phyloP scores from a whole-genome alignment of 2,113 vertebrate species.

The Petrocephalus zakoni region DNA sequence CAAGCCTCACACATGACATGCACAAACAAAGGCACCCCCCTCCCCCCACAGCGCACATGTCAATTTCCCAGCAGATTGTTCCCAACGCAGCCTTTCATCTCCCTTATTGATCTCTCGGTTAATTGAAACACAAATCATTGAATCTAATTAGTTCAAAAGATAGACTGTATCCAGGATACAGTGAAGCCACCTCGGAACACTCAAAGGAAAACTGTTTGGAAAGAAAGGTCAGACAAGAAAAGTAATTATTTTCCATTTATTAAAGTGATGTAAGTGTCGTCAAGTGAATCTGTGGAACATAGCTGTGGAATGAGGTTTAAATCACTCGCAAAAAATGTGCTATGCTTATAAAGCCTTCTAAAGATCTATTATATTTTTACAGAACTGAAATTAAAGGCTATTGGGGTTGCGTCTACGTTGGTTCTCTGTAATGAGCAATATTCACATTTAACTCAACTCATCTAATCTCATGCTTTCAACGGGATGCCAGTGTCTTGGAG shows the following conservation, averaged over 20 bases:
- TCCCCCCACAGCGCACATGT: constrained; percentile 31
- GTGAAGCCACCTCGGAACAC: constrained; percentile 22
- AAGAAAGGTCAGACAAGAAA: constrained; percentile 19
- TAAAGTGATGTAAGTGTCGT: constrained; percentile 42
- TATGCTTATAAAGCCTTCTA: not conserved
- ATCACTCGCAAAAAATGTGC: not conserved
- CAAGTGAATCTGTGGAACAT: constrained; percentile 26
- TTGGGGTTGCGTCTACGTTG: not conserved
- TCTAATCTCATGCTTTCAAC: not conserved
- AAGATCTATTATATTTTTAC: not conserved
- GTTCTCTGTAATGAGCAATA: not conserved
- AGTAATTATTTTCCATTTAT: constrained; percentile 24
- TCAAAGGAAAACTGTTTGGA: constrained; percentile 15
- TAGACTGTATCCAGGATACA: constrained; percentile 25
- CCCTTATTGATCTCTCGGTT: constrained; percentile 26
- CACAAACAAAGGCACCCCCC: no score
- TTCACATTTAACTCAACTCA: not conserved
- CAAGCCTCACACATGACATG: constrained; percentile 34
- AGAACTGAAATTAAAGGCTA: not conserved
- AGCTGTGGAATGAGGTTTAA: not conserved
- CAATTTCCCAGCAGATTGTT: constrained; percentile 14
- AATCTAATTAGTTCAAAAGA: constrained; percentile 36
- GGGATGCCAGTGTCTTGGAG: not conserved
- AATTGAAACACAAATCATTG: constrained; percentile 44
- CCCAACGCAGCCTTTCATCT: constrained; percentile 1